These are phyloP conservation scores for Python bivittatus DNA, from an alignment of 2,113 vertebrate genomes.

Conservation along the genomic window DNA sequence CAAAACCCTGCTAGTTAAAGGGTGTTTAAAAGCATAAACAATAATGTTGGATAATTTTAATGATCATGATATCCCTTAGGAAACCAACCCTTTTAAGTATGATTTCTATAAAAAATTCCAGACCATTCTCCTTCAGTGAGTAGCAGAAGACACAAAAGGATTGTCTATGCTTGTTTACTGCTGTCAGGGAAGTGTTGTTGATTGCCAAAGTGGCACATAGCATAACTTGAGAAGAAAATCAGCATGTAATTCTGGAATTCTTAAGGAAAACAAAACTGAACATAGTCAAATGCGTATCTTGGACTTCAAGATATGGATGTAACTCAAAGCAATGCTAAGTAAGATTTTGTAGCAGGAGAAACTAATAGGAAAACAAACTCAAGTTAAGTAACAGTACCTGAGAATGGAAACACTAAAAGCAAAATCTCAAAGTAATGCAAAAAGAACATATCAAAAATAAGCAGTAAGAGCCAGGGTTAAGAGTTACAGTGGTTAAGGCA, in stretches of 20 bases:
- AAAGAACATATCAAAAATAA: background rate
- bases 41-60: background rate
- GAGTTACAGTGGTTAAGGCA: background rate
- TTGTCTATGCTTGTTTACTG: background rate
- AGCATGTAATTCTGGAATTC: background rate
- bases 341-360: background rate
- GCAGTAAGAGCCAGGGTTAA: background rate
- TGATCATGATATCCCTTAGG: background rate
- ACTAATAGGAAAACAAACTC: background rate
- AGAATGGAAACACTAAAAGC: background rate
- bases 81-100: background rate
- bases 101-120: background rate
- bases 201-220: background rate
- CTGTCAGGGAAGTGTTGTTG: background rate
- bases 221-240: background rate
- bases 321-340: background rate
- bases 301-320: background rate
- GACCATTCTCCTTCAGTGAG: background rate
- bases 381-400: background rate
- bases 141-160: background rate
- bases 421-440: background rate
- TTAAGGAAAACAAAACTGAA: background rate
- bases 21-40: background rate
- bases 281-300: background rate
- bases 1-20: background rate